Evolutionary conservation across 1,140 invertebrate genomes (phyloP).

Genomic region (Drosophila eugracilis): DNA sequence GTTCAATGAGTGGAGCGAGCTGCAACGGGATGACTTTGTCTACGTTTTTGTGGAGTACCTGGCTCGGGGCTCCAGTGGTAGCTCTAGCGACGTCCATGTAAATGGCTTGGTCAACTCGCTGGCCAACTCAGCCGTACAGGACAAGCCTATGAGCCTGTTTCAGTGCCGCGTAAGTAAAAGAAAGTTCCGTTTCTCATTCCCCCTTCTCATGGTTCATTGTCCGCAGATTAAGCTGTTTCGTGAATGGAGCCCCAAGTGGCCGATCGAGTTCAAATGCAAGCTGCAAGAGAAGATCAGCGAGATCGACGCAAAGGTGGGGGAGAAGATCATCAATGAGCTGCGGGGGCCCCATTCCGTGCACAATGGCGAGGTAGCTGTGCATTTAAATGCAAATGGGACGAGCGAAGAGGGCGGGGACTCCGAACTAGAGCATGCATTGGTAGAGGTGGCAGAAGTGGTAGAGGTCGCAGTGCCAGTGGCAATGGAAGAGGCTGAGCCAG

Average conservation of each 20-base stretch:
- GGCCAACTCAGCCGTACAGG: constrained; percentile 88
- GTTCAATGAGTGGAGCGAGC: constrained; percentile 95
- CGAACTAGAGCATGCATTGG: constrained; percentile 54
- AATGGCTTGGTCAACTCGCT: constrained; percentile 91
- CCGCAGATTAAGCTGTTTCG: constrained; percentile 91
- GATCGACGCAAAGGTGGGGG: constrained; percentile 89
- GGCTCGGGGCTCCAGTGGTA: constrained; percentile 81
- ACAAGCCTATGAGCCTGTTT: constrained; percentile 93
- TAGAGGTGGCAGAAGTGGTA: constrained; percentile 16
- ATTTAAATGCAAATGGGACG: constrained; percentile 77
- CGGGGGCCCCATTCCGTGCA: constrained; percentile 63
- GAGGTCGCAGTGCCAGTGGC: constrained; percentile 7
- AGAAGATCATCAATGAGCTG: constrained; percentile 86
- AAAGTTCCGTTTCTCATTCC: neutral
- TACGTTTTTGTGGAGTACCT: constrained; percentile 90
- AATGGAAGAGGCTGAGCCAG: constrained; percentile 30
- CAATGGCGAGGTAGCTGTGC: constrained; percentile 67
- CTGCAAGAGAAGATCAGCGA: constrained; percentile 89
- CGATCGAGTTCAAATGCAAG: constrained; percentile 89
- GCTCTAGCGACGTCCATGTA: constrained; percentile 85
- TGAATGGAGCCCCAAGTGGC: constrained; percentile 94
- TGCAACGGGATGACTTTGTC: constrained; percentile 93
- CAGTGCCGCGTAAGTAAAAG: constrained; percentile 90
- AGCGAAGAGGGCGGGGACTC: constrained; percentile 34
- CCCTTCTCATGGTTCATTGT: constrained; percentile 33